Evolutionary conservation across 2,113 vertebrate genomes (phyloP).

Genomic region (Bubo blakistoni): DNA sequence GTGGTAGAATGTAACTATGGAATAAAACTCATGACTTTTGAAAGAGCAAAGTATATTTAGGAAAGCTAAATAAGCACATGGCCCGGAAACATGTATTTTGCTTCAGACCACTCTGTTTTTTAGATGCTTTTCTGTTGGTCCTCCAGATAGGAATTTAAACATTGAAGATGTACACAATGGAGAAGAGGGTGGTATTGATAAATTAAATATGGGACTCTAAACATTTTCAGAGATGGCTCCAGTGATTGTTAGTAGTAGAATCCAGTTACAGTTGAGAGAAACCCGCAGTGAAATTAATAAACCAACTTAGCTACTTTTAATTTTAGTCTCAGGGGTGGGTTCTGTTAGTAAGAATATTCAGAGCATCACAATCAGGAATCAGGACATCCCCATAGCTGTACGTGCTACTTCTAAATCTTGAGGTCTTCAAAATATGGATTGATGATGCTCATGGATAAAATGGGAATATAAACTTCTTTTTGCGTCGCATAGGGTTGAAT

Average conservation of each 20-base stretch:
- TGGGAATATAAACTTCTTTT: background rate
- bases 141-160: background rate
- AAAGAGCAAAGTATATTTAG: background rate
- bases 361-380: background rate
- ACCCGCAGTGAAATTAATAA: background rate
- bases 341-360: background rate
- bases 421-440: background rate
- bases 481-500: background rate
- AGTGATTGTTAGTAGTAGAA: background rate
- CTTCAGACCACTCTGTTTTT: background rate
- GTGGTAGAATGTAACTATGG: background rate
- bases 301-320: background rate
- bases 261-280: background rate
- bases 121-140: background rate
- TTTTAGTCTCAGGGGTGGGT: background rate
- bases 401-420: background rate
- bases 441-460: background rate
- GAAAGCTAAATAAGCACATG: background rate
- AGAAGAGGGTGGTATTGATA: background rate
- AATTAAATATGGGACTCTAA: background rate
- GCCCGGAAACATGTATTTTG: background rate
- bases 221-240: background rate
- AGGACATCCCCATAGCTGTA: background rate
- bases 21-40: background rate
- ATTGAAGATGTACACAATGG: background rate